Evolutionary conservation across 1,140 invertebrate species (phyloP).

Genomic region (Hyposmocoma kahamanoa): DNA sequence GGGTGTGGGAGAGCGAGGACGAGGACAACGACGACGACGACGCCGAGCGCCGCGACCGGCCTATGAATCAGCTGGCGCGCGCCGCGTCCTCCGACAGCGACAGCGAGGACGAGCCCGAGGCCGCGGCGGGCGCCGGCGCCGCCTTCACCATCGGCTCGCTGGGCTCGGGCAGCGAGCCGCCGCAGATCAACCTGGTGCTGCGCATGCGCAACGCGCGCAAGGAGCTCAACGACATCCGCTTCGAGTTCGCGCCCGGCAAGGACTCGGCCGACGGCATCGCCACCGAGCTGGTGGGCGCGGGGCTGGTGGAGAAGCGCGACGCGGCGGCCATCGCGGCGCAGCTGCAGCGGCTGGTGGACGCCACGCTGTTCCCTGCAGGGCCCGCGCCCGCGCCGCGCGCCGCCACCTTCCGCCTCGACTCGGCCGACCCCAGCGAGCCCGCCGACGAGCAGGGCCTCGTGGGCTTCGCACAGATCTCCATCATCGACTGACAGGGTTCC

Average conservation of each 20-base stretch:
- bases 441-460: conserved; percentile 95
- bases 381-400: conserved; percentile 55
- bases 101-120: conserved; percentile 35
- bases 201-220: conserved; percentile 84
- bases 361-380: conserved; percentile 33
- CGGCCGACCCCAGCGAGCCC: conserved; percentile 83
- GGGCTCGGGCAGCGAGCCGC: conserved; percentile 33
- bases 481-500: conserved; percentile 79
- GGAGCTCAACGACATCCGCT: conserved; percentile 98
- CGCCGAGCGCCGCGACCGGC: conserved; percentile 50
- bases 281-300: conserved; percentile 94
- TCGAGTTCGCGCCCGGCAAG: conserved; percentile 96
- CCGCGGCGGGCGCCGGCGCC: conserved; percentile 20
- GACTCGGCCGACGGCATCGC: conserved; percentile 97
- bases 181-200: conserved; percentile 54
- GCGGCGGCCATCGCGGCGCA: conserved; percentile 93
- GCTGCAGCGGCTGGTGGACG: conserved; percentile 87
- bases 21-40: conserved; percentile 71
- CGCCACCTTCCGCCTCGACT: conserved; percentile 91
- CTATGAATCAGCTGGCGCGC: conserved; percentile 74
- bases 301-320: conserved; percentile 93
- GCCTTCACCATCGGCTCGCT: conserved; percentile 55
- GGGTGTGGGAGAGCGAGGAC: conserved; percentile 96
- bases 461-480: conserved; percentile 97
- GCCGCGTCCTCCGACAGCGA: conserved; percentile 76